Evolutionary conservation across 2,888 invertebrate genomes (phyloP).

Genomic region (Sphecodes monilicornis): DNA sequence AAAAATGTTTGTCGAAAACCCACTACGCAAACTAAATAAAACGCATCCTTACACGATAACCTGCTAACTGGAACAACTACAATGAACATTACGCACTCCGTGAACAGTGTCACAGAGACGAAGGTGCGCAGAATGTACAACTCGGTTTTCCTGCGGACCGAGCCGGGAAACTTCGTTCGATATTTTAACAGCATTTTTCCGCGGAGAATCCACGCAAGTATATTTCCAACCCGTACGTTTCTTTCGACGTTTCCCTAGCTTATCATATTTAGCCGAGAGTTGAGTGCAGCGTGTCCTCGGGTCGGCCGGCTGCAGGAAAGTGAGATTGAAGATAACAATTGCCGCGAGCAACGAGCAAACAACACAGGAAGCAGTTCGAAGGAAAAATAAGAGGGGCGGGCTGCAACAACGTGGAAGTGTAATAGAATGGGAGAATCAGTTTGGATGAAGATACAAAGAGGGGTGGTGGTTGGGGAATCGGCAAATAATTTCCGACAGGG

Average conservation of each 20-base stretch:
- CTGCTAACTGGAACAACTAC: background rate
- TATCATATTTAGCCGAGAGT: background rate
- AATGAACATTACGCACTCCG: background rate
- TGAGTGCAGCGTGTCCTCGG: background rate
- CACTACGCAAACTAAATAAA: background rate
- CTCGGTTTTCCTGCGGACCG: background rate
- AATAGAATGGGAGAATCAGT: background rate
- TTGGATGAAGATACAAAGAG: conserved; percentile 18
- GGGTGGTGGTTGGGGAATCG: background rate
- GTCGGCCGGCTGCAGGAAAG: background rate
- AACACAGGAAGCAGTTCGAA: background rate
- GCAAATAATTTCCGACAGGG: conserved; percentile 34
- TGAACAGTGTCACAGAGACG: background rate
- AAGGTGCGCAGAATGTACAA: background rate
- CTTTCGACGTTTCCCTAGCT: conserved; percentile 3
- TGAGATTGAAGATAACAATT: conserved; percentile 14
- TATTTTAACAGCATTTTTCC: background rate
- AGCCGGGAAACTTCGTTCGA: conserved; percentile 1
- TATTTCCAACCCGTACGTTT: background rate
- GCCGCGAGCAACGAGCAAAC: background rate
- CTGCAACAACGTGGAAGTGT: background rate
- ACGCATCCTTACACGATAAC: background rate
- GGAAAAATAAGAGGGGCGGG: background rate
- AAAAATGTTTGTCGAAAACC: background rate
- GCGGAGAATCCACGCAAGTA: background rate